Conservation (phyloP, 2,888 invertebrate genomes). For the Chrysodeixis includens region DNA sequence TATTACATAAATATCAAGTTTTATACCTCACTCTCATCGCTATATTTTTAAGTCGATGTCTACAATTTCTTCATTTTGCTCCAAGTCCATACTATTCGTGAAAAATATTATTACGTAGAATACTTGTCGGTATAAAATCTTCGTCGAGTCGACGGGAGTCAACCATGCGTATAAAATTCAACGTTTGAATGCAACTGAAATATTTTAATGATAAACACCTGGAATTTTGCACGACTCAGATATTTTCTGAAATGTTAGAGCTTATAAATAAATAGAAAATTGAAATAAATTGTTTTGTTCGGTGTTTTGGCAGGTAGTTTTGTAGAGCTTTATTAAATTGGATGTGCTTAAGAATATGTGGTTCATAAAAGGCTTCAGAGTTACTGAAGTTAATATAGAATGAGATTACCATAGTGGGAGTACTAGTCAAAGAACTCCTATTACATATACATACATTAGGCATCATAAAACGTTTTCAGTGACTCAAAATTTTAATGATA, state of each 20-base stretch:
- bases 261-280: slow-evolving; percentile 7
- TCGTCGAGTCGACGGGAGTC: slow-evolving; percentile 48
- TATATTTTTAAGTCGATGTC: too few relatives aligned
- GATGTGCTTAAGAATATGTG: neutral
- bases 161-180: slow-evolving; percentile 54
- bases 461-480: too few relatives aligned
- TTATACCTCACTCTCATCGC: too few relatives aligned
- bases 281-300: neutral
- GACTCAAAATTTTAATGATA: too few relatives aligned
- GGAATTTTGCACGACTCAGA: slow-evolving; percentile 28
- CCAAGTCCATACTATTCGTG: slow-evolving; percentile 48
- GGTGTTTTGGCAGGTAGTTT: neutral
- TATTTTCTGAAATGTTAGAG: slow-evolving; percentile 10
- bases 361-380: too few relatives aligned
- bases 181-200: slow-evolving; percentile 52
- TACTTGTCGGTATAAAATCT: slow-evolving; percentile 60
- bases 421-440: too few relatives aligned
- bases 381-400: too few relatives aligned
- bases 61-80: neutral
- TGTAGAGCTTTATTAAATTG: neutral
- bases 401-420: too few relatives aligned
- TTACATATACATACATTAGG: too few relatives aligned
- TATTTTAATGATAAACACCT: slow-evolving; percentile 62
- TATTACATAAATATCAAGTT: too few relatives aligned
- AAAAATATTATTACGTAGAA: slow-evolving; percentile 48